Base-by-base conservation (phyloP, 1,140 invertebrate species). In the Centruroides sculpturatus region DNA sequence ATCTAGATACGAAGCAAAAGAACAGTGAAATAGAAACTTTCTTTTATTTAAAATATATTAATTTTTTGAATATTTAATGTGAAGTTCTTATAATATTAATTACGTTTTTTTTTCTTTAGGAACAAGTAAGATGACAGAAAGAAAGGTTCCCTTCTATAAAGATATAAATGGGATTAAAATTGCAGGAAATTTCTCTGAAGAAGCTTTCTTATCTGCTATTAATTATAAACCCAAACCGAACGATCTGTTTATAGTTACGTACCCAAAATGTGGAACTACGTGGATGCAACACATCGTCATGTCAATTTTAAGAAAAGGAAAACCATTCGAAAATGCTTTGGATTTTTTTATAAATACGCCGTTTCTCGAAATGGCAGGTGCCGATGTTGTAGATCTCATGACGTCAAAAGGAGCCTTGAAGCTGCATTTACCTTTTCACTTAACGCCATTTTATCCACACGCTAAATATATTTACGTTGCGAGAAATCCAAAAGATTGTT, bases 351-450 rank as follows among this genome's bases (percentile, higher is more conserved):
- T 34, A n/a, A 51, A 34, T n/a, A 51, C 77, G 23, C 64, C 64
- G 4, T 66, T 66, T 54, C 50, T 66, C 4, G 64, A 66, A 35
- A 47, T 59, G 6, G 10, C 50, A n/a, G 60, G 59, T 35, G 59
- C 57, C 35, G 56, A 55, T 35, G 62, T 41, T 3, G 60, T 62
- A 47, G 41, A 56, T 12, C 51, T 47, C 48, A 64, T 64, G 57
- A 36, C 56, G 34, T 13, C 10, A 11, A 55, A 59, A 4, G 57
- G 60, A 3, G 49, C 56, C n/a, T 53, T 54, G n/a, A 86, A 88
- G 66, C 83, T 83, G 13, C 89, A 93, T 72, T 74, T 92, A 35
- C 84, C 86, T 1, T 76, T 87, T 63, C n/a, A 55, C 23, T n/a
- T n/a, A 34, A 51, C 49, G 34, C 49, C 49, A 51, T 51, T n/a